These are phyloP conservation scores for Lathronympha strigana DNA, from an alignment of 2,888 invertebrate genomes.

Conservation along the genomic window DNA sequence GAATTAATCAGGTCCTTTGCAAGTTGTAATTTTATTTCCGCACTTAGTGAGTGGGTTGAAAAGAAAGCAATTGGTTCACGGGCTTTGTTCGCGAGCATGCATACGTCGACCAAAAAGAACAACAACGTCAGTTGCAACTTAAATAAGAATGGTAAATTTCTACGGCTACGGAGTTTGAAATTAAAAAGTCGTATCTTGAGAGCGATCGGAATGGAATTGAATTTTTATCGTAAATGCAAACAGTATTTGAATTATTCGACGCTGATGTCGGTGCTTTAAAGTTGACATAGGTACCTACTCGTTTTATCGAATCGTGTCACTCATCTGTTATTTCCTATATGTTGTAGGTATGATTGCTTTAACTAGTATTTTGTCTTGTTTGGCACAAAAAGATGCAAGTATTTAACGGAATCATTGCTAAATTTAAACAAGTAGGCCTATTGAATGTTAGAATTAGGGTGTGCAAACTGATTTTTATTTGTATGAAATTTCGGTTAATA, in stretches of 20 bases:
- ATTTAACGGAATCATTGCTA: too few species aligned
- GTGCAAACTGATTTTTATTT: too few species aligned
- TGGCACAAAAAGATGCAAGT: too few species aligned
- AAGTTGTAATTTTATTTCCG: constrained; percentile 26
- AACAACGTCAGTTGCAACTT: constrained; percentile 11
- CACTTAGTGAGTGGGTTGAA: constrained; percentile 25
- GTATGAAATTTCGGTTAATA: too few species aligned
- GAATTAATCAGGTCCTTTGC: constrained; percentile 31
- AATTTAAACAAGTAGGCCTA: too few species aligned
- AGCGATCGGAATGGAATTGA: constrained; percentile 4
- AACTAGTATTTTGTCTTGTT: too few species aligned
- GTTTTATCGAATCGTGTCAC: not conserved
- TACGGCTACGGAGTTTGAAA: not conserved
- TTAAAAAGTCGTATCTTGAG: constrained; percentile 1
- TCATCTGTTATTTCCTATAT: not conserved
- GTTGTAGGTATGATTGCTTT: not conserved
- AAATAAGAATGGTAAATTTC: constrained; percentile 12
- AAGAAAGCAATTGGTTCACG: constrained; percentile 25
- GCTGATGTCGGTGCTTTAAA: constrained; percentile 1
- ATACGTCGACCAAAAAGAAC: constrained; percentile 9
- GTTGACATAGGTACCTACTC: not conserved
- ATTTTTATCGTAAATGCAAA: constrained; percentile 9
- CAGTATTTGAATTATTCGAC: not conserved
- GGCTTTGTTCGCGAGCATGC: constrained; percentile 31
- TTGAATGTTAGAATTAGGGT: too few species aligned